A percentile compares a stretch with the other conserved stretches of the same genome.
These are phyloP conservation scores for Sesia apiformis DNA, from an alignment of 2,888 invertebrate species.

Conservation along the genomic window DNA sequence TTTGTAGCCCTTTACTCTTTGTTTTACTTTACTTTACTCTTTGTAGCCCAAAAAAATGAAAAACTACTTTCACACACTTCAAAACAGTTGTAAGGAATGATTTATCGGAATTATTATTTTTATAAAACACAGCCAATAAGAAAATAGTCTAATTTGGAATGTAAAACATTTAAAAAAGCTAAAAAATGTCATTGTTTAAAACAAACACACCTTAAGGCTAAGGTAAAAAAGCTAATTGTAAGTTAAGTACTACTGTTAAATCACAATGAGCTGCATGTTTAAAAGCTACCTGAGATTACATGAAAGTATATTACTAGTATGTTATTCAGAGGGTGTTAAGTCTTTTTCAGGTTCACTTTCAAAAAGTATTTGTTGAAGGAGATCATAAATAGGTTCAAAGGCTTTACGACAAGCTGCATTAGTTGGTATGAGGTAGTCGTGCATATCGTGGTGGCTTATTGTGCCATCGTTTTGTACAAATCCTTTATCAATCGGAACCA, in stretches of 20 bases:
- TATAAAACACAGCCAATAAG: slow-evolving; percentile 49
- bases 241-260: slow-evolving; percentile 52
- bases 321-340: slow-evolving; percentile 81
- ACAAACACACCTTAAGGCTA: slow-evolving; percentile 41
- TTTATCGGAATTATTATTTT: background rate
- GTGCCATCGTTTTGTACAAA: slow-evolving; percentile 85
- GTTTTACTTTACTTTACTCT: too few relatives aligned
- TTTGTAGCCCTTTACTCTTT: too few relatives aligned
- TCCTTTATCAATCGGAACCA: slow-evolving; percentile 85
- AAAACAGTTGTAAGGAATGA: too few relatives aligned
- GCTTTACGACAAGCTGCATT: slow-evolving; percentile 90
- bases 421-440: slow-evolving; percentile 91
- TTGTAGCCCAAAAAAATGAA: too few relatives aligned
- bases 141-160: slow-evolving; percentile 56
- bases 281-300: slow-evolving; percentile 23
- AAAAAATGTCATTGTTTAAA: slow-evolving; percentile 19
- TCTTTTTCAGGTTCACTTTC: slow-evolving; percentile 85
- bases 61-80: too few relatives aligned
- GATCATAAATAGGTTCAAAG: slow-evolving; percentile 88
- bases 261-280: slow-evolving; percentile 60
- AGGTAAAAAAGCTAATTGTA: slow-evolving; percentile 64
- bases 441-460: slow-evolving; percentile 93
- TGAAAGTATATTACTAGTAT: slow-evolving; percentile 7
- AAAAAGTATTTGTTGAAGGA: slow-evolving; percentile 83
- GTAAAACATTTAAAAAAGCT: slow-evolving; percentile 43